These are phyloP conservation scores for Peromyscus aztecus DNA, from an alignment of 2,797 vertebrate species.

Conservation along the genomic window DNA sequence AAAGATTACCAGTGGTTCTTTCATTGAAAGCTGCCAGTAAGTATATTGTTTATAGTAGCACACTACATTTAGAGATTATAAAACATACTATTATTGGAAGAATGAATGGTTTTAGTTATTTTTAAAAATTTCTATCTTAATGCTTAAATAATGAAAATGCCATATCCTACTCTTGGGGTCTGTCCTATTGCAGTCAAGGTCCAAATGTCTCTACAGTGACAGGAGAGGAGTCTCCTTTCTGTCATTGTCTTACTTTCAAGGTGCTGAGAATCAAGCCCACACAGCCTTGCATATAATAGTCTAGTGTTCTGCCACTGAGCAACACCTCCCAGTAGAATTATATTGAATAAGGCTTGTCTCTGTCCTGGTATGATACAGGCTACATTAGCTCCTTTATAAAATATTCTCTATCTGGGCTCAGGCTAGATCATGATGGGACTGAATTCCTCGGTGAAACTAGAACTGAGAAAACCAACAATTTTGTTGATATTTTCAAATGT, in stretches of 20 bases:
- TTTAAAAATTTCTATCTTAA: not conserved
- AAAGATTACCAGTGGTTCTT: not conserved
- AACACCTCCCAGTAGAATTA: not conserved
- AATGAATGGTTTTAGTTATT: not conserved
- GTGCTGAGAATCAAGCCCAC: not conserved
- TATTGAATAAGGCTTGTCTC: conserved; percentile 51
- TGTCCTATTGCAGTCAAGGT: not conserved
- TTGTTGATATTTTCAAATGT: conserved; percentile 59
- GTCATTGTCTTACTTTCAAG: not conserved
- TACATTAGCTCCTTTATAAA: conserved; percentile 52
- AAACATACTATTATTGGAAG: not conserved
- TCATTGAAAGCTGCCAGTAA: not conserved
- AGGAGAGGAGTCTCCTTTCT: not conserved
- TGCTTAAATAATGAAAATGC: not conserved
- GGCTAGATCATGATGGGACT: not conserved
- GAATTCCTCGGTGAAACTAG: conserved; percentile 44
- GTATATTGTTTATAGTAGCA: not conserved
- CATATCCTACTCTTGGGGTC: not conserved
- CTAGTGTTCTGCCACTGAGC: not conserved
- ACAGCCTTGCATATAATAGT: not conserved
- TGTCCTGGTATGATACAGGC: not conserved
- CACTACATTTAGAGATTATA: not conserved
- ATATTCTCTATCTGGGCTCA: not conserved
- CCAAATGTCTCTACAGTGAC: not conserved
- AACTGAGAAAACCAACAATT: conserved; percentile 55